Conservation (phyloP, 2,888 invertebrate species). For the Myopa testacea region DNA sequence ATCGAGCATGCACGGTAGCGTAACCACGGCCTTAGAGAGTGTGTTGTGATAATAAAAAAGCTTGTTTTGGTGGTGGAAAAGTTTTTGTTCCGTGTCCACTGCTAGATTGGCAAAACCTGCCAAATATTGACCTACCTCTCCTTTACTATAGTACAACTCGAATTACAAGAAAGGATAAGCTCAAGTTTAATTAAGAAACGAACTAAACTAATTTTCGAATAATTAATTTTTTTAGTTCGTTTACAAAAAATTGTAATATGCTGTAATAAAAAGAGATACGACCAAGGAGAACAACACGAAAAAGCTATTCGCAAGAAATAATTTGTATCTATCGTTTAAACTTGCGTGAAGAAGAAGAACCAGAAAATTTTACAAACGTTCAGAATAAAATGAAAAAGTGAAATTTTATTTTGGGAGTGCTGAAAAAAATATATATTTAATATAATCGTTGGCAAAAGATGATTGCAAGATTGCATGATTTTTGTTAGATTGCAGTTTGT, state of each 20-base stretch:
- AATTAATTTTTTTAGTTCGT: neutral
- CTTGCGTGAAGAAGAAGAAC: conserved; percentile 43
- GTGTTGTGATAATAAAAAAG: conserved; percentile 65
- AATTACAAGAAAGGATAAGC: neutral
- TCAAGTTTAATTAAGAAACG: no score
- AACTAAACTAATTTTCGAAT: neutral
- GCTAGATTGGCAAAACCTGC: neutral
- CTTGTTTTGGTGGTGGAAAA: conserved; percentile 59
- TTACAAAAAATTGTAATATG: conserved; percentile 11
- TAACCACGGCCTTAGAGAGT: conserved; percentile 44
- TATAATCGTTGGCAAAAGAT: no score
- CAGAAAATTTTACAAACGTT: neutral
- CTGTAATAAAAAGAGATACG: no score
- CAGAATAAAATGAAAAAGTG: neutral
- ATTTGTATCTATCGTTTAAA: conserved; percentile 51
- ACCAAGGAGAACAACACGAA: conserved; percentile 9
- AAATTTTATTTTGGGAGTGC: neutral
- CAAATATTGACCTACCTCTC: neutral
- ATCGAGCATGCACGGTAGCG: no score
- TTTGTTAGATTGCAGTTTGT: no score
- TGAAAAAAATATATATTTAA: neutral
- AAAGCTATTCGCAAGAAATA: conserved; percentile 39
- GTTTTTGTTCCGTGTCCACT: conserved; percentile 47
- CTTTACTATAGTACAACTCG: neutral
- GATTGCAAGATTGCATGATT: no score